Base-by-base conservation (phyloP, 2,797 vertebrate genomes). In the Spea hammondii region DNA sequence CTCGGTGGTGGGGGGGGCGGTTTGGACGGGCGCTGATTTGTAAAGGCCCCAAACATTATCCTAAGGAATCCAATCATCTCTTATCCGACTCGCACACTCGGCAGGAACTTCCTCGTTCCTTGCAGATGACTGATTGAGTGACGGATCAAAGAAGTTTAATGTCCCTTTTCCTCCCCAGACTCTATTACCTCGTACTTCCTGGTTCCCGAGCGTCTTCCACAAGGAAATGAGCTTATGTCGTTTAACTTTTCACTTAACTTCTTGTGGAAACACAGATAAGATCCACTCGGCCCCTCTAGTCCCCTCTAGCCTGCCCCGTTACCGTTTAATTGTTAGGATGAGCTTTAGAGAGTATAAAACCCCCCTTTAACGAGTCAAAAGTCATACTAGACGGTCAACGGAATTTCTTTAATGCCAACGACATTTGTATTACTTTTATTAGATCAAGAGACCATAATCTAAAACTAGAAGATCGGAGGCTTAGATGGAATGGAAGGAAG, bases 81-180 rank as follows among this genome's bases (percentile, higher is more conserved):
- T 72, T 79, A 79, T 79, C 77, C 14, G n/a, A n/a, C 9, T 5
- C 9, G 4, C 0, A n/a, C 65, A 76, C 46, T 32, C 49, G 14
- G 5, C 51, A 7, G 54, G 48, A 14, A 55, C 70, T 79, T 79
- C 77, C 77, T 72, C 67, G 5, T 49, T 53, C 45, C 68, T 66
- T 65, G 46, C 77, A 13, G 12, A 59, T 13, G 8, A 45, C n/a
- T 65, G 44, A 11, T 47, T 12, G 11, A 71, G 10, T 32, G 53
- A 48, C 51, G 32, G 32, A 68, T 69, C 65, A 45, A 45, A 62
- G 32, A 32, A 45, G 14, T 9, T 78, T 48, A 14, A 54, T 5
- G 54, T 55, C 55, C 48, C 57, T 73, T 62, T 17, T 59, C 8
- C 55, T 57, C 55, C 10, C 5, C 4, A 8, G 6, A n/a, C 17